Conservation (phyloP, 2,888 invertebrate species). For the Lingula anatina region DNA sequence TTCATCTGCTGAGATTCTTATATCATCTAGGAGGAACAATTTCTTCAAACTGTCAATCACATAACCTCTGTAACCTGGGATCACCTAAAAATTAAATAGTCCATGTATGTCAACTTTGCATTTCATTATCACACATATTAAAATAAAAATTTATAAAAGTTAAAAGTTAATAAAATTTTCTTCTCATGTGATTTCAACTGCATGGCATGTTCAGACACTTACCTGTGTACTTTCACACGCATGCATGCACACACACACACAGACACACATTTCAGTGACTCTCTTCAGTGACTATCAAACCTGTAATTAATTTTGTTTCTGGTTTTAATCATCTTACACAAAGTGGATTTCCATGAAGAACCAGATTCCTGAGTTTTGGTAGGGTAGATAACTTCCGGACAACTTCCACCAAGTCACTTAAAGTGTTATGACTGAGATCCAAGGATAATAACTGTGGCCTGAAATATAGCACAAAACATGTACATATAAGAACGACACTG, state of each 20-base stretch:
- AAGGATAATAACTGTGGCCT: conserved; percentile 47
- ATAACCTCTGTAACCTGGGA: conserved; percentile 48
- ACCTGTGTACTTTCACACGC: too few species aligned
- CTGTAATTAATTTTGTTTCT: too few species aligned
- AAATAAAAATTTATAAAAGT: background rate
- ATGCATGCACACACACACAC: too few species aligned
- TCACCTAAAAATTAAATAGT: conserved; percentile 27
- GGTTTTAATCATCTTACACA: too few species aligned
- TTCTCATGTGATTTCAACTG: background rate
- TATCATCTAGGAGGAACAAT: conserved; percentile 43
- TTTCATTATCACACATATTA: background rate
- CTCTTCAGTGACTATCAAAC: too few species aligned
- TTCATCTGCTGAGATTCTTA: conserved; percentile 48
- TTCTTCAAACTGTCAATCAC: conserved; percentile 43
- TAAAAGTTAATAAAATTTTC: background rate
- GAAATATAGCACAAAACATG: too few species aligned
- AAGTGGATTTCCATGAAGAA: conserved; percentile 47
- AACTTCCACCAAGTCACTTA: conserved; percentile 41
- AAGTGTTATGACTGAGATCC: conserved; percentile 47
- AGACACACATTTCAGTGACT: too few species aligned
- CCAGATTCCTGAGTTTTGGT: conserved; percentile 41
- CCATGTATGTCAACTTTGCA: too few species aligned
- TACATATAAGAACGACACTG: too few species aligned
- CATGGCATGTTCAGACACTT: too few species aligned
- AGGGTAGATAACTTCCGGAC: conserved; percentile 38